Evolutionary conservation across 2,888 invertebrate species (phyloP), one percentile per base, ranked within the genome.

Genomic region (Arge pagana): DNA sequence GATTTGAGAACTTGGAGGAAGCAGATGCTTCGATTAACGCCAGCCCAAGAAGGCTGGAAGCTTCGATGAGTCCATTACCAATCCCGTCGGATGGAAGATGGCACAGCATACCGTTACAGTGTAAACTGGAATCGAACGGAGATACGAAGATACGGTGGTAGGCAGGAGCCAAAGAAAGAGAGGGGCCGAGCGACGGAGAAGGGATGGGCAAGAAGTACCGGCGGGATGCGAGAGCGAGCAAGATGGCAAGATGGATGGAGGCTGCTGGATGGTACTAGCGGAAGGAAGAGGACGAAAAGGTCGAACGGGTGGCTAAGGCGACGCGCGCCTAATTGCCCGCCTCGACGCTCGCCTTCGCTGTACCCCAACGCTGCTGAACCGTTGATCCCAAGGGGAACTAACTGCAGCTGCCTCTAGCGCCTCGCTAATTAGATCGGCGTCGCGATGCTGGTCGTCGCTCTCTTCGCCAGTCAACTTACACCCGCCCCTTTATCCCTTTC

Each of bases 381-480:
- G 43, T 31, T 24, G 33, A 33, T 45, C 45, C 31, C 40, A 31
- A 13, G 19, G 19, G 42, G 28, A 24, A 23, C 21, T 33, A n/a
- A n/a, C 15, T 21, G 33, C 33, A 21, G 58, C 62, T 59, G 63
- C 63, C 57, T 64, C 67, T 67, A 67, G 64, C 55, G 64, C 67
- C 62, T 63, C 62, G 55, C 68, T 71, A 72, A 71, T 72, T 70
- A 67, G 68, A 71, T 72, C 66, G 57, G 59, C 59, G 61, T 62
- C 64, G 60, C 56, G 59, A 59, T 59, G 53, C 55, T 60, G 53
- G 55, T 65, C 62, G 59, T 57, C 60, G 62, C 62, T 59, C 64
- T 60, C 62, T 63, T 63, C 60, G 57, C 39, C 59, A 62, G 65
- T 68, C 66, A 63, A 62, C 64, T 64, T 65, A 61, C 58, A 55